phyloP scores from a whole-genome alignment of 1,140 invertebrate species.

The Laodelphax striatellus region DNA sequence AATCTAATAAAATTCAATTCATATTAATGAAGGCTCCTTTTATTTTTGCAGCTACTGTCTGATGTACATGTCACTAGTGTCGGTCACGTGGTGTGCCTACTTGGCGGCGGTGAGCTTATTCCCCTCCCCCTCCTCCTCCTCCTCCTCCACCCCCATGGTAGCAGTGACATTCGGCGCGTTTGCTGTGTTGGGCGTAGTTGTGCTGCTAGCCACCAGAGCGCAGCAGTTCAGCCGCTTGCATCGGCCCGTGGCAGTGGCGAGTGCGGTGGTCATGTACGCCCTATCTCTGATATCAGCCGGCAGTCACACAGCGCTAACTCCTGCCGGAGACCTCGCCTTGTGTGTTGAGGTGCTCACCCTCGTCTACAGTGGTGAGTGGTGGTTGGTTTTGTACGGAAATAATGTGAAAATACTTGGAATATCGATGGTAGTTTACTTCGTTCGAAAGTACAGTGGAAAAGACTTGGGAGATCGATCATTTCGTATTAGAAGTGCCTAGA shows the following conservation, averaged over 20 bases:
- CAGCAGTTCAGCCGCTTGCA: slow-evolving; percentile 44
- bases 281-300: slow-evolving; percentile 42
- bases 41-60: slow-evolving; percentile 42
- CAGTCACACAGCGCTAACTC: slow-evolving; percentile 37
- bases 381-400: no score
- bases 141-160: slow-evolving; percentile 3
- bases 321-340: slow-evolving; percentile 71
- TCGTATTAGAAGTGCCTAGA: no score
- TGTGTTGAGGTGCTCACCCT: slow-evolving; percentile 79
- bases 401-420: no score
- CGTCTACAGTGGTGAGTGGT: slow-evolving; percentile 60
- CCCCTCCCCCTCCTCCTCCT: no score
- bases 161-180: slow-evolving; percentile 19
- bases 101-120: slow-evolving; percentile 16
- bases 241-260: slow-evolving; percentile 45
- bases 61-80: slow-evolving; percentile 41
- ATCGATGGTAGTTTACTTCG: no score
- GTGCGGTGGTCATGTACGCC: slow-evolving; percentile 46
- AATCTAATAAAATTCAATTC: no score
- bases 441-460: no score
- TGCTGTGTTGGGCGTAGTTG: slow-evolving; percentile 35
- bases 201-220: slow-evolving; percentile 53
- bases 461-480: no score
- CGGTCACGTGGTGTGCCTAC: slow-evolving; percentile 42
- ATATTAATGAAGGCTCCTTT: no score